Conservation (phyloP, 64 coral and sea anemone genomes). For the Pocillopora verrucosa region DNA sequence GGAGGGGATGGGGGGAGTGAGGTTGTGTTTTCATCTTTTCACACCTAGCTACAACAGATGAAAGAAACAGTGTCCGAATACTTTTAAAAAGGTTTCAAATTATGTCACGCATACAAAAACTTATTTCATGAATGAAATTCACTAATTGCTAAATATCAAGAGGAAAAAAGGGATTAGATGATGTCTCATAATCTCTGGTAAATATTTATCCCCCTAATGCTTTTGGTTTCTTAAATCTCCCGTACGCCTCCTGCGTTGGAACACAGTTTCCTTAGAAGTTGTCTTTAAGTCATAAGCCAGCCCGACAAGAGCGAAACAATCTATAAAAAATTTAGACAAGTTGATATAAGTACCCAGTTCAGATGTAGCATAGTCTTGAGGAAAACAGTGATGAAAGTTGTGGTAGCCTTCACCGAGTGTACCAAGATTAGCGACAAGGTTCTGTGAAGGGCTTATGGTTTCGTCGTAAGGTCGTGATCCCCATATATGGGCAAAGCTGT, state of each 20-base stretch:
- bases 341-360: slow-evolving; percentile 50
- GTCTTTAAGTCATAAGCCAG: slow-evolving; percentile 50
- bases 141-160: not conserved
- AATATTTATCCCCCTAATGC: not conserved
- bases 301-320: slow-evolving; percentile 28
- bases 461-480: slow-evolving; percentile 69
- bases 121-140: not conserved
- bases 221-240: slow-evolving; percentile 2
- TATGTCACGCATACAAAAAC: too few species aligned
- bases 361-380: slow-evolving; percentile 64
- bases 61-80: too few species aligned
- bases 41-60: too few species aligned
- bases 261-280: slow-evolving; percentile 17
- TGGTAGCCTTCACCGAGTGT: slow-evolving; percentile 56
- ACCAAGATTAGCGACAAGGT: not conserved
- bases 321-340: slow-evolving; percentile 28
- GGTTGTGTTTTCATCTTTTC: too few species aligned
- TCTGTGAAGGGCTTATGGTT: slow-evolving; percentile 53
- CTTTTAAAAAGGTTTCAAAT: too few species aligned
- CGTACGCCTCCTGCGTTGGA: slow-evolving; percentile 46
- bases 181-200: not conserved
- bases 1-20: too few species aligned
- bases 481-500: slow-evolving; percentile 66
- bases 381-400: slow-evolving; percentile 79
- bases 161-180: too few species aligned